Conservation (phyloP, 2,113 vertebrate species). For the Gnathonemus echidnorhynchus region DNA sequence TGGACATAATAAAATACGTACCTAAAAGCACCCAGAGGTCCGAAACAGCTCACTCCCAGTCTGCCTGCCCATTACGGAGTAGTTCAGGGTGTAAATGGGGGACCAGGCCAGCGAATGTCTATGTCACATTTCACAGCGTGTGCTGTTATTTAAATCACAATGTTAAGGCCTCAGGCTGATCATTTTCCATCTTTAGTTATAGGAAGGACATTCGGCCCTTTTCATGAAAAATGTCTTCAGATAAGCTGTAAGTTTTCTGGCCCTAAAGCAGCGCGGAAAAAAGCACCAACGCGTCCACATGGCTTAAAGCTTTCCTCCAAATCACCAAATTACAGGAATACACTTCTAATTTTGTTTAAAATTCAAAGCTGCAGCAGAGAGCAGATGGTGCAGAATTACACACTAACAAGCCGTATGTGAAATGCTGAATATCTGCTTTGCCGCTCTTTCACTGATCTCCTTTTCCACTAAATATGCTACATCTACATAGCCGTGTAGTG, state of each 20-base stretch:
- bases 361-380: neutral
- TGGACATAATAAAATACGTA: slow-evolving; percentile 18
- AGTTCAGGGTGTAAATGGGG: neutral
- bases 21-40: neutral
- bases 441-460: neutral
- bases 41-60: neutral
- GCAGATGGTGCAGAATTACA: neutral
- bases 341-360: neutral
- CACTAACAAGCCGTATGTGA: slow-evolving; percentile 9
- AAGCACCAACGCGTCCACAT: neutral
- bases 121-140: neutral
- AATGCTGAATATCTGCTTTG: neutral
- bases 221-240: neutral
- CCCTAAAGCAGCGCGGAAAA: neutral
- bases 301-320: neutral
- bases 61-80: neutral
- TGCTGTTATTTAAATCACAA: neutral
- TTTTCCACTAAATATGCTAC: neutral
- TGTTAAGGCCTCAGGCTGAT: neutral
- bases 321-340: slow-evolving; percentile 14
- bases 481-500: slow-evolving; percentile 13
- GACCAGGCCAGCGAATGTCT: neutral
- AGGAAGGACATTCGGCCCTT: slow-evolving; percentile 1
- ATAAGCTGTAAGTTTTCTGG: neutral
- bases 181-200: neutral